Conservation (phyloP, 2,797 vertebrate species). For the Macroramphosus scolopax region DNA sequence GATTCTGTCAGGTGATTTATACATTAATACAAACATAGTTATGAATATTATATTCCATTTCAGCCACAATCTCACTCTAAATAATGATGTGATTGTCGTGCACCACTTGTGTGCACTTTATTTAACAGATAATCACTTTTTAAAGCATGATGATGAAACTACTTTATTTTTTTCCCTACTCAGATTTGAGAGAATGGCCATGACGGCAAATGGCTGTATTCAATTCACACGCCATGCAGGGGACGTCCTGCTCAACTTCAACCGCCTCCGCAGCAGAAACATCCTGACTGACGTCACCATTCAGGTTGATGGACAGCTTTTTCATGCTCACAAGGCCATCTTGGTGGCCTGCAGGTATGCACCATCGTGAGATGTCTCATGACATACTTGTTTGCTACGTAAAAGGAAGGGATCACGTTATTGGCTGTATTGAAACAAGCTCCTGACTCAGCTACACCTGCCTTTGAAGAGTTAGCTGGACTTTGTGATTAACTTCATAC, state of each 20-base stretch:
- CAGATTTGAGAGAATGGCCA: conserved; percentile 83
- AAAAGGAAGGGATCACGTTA: conserved; percentile 2
- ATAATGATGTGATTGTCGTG: too few species aligned
- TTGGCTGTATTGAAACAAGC: not conserved
- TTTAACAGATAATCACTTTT: too few species aligned
- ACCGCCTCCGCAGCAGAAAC: conserved; percentile 90
- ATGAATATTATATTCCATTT: too few species aligned
- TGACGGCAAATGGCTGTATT: conserved; percentile 89
- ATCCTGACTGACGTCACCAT: conserved; percentile 92
- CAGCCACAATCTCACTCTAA: too few species aligned
- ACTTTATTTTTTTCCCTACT: not conserved
- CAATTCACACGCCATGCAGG: conserved; percentile 95
- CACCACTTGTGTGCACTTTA: too few species aligned
- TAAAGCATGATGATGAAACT: too few species aligned
- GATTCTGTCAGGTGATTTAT: too few species aligned
- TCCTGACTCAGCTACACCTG: not conserved
- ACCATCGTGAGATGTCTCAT: not conserved
- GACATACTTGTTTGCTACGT: not conserved
- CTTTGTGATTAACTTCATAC: too few species aligned
- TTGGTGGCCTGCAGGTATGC: conserved; percentile 96
- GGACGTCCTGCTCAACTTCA: conserved; percentile 94
- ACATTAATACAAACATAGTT: too few species aligned
- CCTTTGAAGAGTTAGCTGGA: not conserved
- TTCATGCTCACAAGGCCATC: conserved; percentile 92
- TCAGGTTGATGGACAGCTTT: conserved; percentile 87